Percentiles rank a stretch among this genome's conserved stretches.
phyloP scores from a whole-genome alignment of 2,888 invertebrate species.

The Drosophila formosana region DNA sequence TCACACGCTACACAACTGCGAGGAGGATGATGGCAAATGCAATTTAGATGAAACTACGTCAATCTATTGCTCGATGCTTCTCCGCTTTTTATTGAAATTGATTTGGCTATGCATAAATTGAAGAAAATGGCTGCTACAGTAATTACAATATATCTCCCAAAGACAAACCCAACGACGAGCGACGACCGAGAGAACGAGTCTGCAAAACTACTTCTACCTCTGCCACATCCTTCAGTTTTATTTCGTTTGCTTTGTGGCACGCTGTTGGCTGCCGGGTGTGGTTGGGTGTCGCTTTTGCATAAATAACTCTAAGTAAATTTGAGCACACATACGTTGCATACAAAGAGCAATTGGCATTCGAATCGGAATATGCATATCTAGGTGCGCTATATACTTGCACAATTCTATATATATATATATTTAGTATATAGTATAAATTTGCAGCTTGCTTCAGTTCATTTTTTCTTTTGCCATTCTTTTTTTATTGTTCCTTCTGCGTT shows the following conservation, averaged over 20 bases:
- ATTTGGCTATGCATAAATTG: slow-evolving; percentile 77
- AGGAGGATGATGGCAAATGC: slow-evolving; percentile 26
- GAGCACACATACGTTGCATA: slow-evolving; percentile 41
- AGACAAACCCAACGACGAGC: slow-evolving; percentile 6
- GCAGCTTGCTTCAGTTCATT: slow-evolving; percentile 46
- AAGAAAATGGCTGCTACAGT: slow-evolving; percentile 58
- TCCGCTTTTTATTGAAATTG: slow-evolving; percentile 74
- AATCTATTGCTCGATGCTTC: slow-evolving; percentile 23
- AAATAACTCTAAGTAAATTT: slow-evolving; percentile 80
- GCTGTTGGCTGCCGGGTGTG: not conserved
- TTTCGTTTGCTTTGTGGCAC: slow-evolving; percentile 40
- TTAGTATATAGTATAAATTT: slow-evolving; percentile 63
- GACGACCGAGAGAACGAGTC: slow-evolving; percentile 8
- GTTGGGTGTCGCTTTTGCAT: slow-evolving; percentile 65
- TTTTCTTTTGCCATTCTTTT: slow-evolving; percentile 8
- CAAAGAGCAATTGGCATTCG: not conserved
- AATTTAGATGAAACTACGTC: slow-evolving; percentile 40
- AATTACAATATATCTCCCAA: slow-evolving; percentile 77
- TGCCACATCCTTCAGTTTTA: slow-evolving; percentile 23
- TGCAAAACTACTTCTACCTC: slow-evolving; percentile 9
- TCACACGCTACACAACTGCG: slow-evolving; percentile 27
- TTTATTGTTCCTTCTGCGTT: slow-evolving; percentile 51
- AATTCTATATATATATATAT: slow-evolving; percentile 40
- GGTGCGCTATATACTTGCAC: slow-evolving; percentile 32
- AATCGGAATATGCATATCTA: slow-evolving; percentile 34